A percentile compares a stretch with the other conserved stretches of the same genome.
phyloP scores from a whole-genome alignment of 2,797 vertebrate genomes.

The Limosa lapponica region DNA sequence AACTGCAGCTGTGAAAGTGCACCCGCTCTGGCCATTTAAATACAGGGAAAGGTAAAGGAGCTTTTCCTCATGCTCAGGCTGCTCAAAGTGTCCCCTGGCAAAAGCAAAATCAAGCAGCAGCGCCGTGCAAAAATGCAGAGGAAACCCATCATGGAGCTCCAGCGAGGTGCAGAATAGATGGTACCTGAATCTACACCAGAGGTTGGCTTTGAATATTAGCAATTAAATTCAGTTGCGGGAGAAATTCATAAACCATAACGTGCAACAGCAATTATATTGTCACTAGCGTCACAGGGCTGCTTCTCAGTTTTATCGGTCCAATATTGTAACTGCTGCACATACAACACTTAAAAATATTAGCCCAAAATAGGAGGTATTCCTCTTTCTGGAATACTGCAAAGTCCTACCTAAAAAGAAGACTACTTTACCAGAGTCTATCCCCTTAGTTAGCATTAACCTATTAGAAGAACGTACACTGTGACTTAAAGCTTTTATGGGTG shows the following conservation, averaged over 20 bases:
- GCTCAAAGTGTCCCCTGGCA: not conserved
- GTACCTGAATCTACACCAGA: not conserved
- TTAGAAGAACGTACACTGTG: not conserved
- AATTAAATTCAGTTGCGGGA: not conserved
- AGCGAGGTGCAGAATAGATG: not conserved
- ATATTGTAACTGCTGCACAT: not conserved
- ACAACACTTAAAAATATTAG: not conserved
- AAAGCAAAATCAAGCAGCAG: not conserved
- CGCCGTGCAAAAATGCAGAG: not conserved
- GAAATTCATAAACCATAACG: not conserved
- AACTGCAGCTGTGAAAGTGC: not conserved
- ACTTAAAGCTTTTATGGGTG: not conserved
- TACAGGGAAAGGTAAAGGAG: not conserved
- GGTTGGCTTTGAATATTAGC: not conserved
- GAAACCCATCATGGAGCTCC: not conserved
- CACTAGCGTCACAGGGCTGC: not conserved
- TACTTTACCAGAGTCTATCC: not conserved
- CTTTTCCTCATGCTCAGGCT: not conserved
- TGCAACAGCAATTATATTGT: not conserved
- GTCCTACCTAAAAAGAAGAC: not conserved
- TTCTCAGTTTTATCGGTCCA: not conserved
- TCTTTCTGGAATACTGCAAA: not conserved
- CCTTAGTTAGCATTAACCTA: not conserved
- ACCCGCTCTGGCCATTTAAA: not conserved
- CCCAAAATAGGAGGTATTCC: not conserved